Base-by-base conservation (phyloP, 2,113 vertebrate genomes). In the Oplegnathus fasciatus region DNA sequence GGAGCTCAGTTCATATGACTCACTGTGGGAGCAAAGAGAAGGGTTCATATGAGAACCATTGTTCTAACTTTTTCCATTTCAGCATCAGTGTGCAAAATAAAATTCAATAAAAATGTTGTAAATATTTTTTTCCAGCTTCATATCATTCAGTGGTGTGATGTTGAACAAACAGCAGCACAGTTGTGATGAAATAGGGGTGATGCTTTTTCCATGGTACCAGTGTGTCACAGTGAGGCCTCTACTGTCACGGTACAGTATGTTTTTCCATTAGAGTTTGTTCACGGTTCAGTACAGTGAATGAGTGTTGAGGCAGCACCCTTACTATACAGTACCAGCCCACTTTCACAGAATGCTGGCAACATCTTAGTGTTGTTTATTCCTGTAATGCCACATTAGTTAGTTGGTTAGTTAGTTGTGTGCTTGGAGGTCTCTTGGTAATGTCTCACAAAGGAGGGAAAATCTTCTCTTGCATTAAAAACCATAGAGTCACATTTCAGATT, bases 181-280 rank as follows among this genome's bases (percentile, higher is more conserved):
- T 28, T 66, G 24, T 48, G 50, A 61, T 42, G 1, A 71, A 71
- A 75, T 50, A 52, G 14, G 62, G 46, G 48, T 37, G 61, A 69
- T 48, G 34, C 28, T 42, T 75, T 76, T 55, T n/a, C 52, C 40
- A 30, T 14, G 50, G 46, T 32, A 13, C 28, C 30, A n/a, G 50
- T 72, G 8, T 40, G 26, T 22, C 15, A 14, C 54, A 52, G 30
- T 37, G 57, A 66, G 40, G 24, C 28, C 24, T 48, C 28, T 46
- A 40, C 71, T 71, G 67, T 85, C 82, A 74, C 64, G 55, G 71
- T 60, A 44, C 42, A 65, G 61, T 65, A 54, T 84, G 54, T 82
- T 84, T 88, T 82, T 1, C 81, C 70, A 78, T 86, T 83, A 81
- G 82, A 76, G 62, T 68, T 46, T 58, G 61, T 88, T 86, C 81